Evolutionary conservation across 64 coral and sea anemone genomes (phyloP).

Genomic region (Catalaphyllia jardinei): DNA sequence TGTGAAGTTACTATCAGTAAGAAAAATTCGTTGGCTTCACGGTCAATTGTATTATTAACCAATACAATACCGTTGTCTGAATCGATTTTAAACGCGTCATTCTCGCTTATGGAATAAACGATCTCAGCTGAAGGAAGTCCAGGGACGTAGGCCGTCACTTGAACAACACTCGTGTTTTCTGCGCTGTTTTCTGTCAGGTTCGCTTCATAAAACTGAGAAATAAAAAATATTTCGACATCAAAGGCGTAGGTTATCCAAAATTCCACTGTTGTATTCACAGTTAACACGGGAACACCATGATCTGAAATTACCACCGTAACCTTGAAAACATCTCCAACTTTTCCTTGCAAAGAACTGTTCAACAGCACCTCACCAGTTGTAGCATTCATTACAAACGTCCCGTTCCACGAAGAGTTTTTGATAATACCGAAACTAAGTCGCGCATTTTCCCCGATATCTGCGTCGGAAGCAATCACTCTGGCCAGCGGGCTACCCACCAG

Average conservation of each 20-base stretch:
- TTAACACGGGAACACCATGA: conserved; percentile 17
- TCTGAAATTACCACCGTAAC: conserved; percentile 42
- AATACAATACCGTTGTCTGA: conserved; percentile 12
- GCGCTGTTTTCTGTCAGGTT: conserved; percentile 48
- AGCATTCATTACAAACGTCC: conserved; percentile 27
- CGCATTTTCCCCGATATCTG: conserved; percentile 48
- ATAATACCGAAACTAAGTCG: background rate
- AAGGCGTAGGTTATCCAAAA: conserved; percentile 42
- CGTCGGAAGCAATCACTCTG: conserved; percentile 37
- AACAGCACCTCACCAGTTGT: conserved; percentile 51
- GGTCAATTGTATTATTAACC: conserved; percentile 17
- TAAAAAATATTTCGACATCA: conserved; percentile 59
- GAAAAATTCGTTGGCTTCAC: conserved; percentile 27
- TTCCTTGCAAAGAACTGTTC: conserved; percentile 56
- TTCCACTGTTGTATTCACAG: conserved; percentile 43
- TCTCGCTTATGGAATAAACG: conserved; percentile 13
- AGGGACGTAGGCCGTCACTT: conserved; percentile 41
- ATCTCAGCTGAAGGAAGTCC: conserved; percentile 37
- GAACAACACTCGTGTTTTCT: conserved; percentile 46
- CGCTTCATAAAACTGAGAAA: conserved; percentile 31
- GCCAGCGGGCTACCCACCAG: conserved; percentile 13
- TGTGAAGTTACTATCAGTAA: conserved; percentile 21
- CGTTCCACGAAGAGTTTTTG: background rate
- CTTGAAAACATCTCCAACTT: conserved; percentile 26
- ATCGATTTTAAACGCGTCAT: conserved; percentile 28